Base-by-base conservation (phyloP, 2,888 invertebrate species). In the Leistus spinibarbis region DNA sequence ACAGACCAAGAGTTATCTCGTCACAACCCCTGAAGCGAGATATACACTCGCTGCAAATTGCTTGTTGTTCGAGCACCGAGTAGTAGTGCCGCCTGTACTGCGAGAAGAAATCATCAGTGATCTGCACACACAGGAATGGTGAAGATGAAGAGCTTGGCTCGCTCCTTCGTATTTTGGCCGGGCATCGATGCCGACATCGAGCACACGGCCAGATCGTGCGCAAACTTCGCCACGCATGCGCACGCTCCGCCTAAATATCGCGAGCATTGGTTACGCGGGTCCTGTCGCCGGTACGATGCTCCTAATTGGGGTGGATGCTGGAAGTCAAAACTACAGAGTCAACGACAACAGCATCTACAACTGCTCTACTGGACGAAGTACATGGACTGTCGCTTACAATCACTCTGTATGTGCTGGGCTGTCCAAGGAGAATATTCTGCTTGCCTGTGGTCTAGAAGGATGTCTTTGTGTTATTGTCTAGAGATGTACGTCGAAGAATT, bases 81-180 rank as follows among this genome's bases (percentile, higher is more conserved):
- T 79, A 10, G 71, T 79, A 5, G 65, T 80, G 16, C 79, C 80
- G 40, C 13, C 62, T 3, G 27, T 63, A n/a, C 75, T 80, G 40
- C 76, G 68, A 13, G 3, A 73, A 69, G 22, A 62, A 0, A 73
- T 79, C 7, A 60, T 80, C 13, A 54, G 75, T 1, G 76, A 80
- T 19, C 56, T 79, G 24, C 80, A 81, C 70, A n/a, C 77, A 16
- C 78, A 9, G 81, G 81, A 4, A 80, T 82, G 5, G 78, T 79
- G 1, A 79, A 78, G 60, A 82, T 81, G 79, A 82, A 83, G 76
- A 77, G 77, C 1, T 54, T 81, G 56, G 80, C 79, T 17, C 75
- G 79, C 0, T 76, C 75, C 16, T 81, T 76, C 19, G 62, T 77
- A 9, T 77, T 75, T 54, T 82, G 81, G 81, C 77, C 77, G 13